phyloP scores from a whole-genome alignment of 2,888 invertebrate genomes.

The Hartigia nigra region DNA sequence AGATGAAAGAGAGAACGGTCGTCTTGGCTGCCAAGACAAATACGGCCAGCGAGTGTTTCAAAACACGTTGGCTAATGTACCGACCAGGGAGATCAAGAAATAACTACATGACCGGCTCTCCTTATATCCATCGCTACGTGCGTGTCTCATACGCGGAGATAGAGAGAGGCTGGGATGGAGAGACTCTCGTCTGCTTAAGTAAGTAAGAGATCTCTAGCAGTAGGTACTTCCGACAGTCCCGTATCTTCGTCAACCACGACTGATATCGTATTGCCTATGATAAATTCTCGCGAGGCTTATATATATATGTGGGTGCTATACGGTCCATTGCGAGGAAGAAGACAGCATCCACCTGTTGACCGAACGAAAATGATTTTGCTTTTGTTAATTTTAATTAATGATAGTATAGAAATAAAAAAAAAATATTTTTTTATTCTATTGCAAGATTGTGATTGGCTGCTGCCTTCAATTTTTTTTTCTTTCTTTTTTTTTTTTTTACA shows the following conservation, averaged over 20 bases:
- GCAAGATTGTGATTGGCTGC: background rate
- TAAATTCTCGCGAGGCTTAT: background rate
- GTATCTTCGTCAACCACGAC: background rate
- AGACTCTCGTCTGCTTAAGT: background rate
- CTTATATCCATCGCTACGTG: conserved; percentile 2
- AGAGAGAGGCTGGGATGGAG: no score
- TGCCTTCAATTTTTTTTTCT: no score
- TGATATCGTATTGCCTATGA: background rate
- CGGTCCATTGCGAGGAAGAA: background rate
- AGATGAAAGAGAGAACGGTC: conserved; percentile 54
- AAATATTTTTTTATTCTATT: background rate
- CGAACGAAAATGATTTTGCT: background rate
- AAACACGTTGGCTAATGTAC: conserved; percentile 65
- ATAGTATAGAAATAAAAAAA: background rate
- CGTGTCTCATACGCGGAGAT: background rate
- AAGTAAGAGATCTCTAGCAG: background rate
- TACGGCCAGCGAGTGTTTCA: conserved; percentile 62
- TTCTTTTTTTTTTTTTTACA: no score
- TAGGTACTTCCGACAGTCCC: background rate
- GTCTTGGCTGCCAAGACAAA: conserved; percentile 61
- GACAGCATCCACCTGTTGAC: background rate
- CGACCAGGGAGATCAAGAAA: conserved; percentile 51
- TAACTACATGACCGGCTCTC: conserved; percentile 36
- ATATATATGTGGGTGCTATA: background rate
- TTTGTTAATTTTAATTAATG: background rate